Percentiles rank a stretch among this genome's conserved stretches.
Conservation (phyloP, 2,113 vertebrate genomes). For the Caranx melampygus region DNA sequence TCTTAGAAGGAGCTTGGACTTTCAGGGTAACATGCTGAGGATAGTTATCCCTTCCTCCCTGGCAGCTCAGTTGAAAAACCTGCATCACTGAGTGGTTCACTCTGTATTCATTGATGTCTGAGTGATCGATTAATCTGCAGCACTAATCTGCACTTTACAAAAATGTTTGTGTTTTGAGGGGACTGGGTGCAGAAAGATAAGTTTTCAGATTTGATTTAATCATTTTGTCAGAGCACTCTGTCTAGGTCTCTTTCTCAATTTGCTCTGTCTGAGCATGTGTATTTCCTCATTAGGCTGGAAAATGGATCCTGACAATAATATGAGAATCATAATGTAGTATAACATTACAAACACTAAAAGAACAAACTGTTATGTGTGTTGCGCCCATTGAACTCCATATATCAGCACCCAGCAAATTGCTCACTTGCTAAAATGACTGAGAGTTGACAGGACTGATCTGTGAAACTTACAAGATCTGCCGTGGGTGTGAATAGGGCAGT, state of each 20-base stretch:
- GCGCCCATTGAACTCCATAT: neutral
- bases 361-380: neutral
- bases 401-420: neutral
- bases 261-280: constrained; percentile 1
- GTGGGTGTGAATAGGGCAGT: neutral
- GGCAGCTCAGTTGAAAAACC: constrained; percentile 3
- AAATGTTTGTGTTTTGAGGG: neutral
- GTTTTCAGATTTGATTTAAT: constrained; percentile 16
- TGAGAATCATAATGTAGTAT: neutral
- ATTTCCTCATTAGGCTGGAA: constrained; percentile 5
- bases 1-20: constrained; percentile 65
- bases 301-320: constrained; percentile 22
- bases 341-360: constrained; percentile 8
- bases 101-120: constrained; percentile 11
- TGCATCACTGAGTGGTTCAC: neutral
- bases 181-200: neutral
- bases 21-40: constrained; percentile 47
- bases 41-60: constrained; percentile 37
- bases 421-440: neutral
- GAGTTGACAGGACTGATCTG: neutral
- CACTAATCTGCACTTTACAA: neutral
- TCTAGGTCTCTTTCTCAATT: constrained; percentile 8
- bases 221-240: neutral
- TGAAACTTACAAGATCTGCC: neutral
- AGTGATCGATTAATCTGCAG: constrained; percentile 9